phyloP scores from a whole-genome alignment of 2,113 vertebrate genomes.

The Chelonoidis abingdonii region DNA sequence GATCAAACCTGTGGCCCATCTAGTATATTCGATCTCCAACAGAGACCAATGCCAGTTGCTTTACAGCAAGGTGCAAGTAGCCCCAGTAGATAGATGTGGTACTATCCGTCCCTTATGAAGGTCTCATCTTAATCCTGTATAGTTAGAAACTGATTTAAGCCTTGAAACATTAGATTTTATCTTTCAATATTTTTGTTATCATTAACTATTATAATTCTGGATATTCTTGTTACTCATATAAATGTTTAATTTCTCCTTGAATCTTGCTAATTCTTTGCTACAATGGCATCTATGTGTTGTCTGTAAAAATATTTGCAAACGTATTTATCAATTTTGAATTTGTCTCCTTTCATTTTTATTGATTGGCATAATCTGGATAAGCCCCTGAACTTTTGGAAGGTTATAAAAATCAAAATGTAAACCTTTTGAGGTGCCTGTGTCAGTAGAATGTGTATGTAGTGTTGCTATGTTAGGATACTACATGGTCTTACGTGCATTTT shows the following conservation, averaged over 20 bases:
- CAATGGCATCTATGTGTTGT: not conserved
- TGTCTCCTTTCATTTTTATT: not conserved
- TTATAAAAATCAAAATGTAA: not conserved
- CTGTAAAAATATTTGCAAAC: not conserved
- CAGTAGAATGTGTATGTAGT: fast-evolving
- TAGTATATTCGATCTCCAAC: not conserved
- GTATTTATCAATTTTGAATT: not conserved
- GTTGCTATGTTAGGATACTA: not conserved
- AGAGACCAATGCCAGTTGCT: not conserved
- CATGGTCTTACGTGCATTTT: not conserved
- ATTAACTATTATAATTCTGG: not conserved
- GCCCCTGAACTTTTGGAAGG: not conserved
- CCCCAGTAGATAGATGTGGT: not conserved
- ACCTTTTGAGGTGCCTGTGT: not conserved
- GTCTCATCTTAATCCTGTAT: not conserved
- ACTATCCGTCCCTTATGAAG: not conserved
- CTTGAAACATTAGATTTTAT: not conserved
- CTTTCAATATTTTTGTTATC: not conserved
- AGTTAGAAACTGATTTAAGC: not conserved
- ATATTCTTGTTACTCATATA: not conserved
- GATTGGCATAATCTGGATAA: not conserved
- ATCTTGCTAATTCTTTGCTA: not conserved
- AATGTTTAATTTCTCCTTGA: not conserved
- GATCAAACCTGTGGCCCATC: not conserved
- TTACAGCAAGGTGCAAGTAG: not conserved